Conservation (phyloP, 2,113 vertebrate species). For the Catharus minimus region DNA sequence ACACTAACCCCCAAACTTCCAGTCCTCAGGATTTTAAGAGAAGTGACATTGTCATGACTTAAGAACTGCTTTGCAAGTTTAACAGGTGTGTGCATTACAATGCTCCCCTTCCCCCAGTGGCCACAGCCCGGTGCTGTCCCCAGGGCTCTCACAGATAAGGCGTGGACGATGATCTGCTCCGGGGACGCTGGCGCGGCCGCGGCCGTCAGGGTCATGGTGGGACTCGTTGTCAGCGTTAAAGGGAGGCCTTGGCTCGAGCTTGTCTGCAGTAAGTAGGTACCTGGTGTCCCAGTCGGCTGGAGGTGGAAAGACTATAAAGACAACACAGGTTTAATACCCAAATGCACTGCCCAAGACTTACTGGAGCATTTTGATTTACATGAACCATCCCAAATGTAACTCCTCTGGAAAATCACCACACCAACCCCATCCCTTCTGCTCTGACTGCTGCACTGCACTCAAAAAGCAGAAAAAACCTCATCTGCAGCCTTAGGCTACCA, state of each 20-base stretch:
- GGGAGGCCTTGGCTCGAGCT: slow-evolving; percentile 91
- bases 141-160: slow-evolving; percentile 84
- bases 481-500: neutral
- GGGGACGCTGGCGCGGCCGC: slow-evolving; percentile 87
- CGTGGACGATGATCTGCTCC: slow-evolving; percentile 97
- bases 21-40: neutral
- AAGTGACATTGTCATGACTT: neutral
- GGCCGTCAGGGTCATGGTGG: slow-evolving; percentile 88
- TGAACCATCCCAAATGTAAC: neutral
- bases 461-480: neutral
- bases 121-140: rapidly evolving
- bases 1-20: neutral
- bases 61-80: neutral
- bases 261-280: slow-evolving; percentile 94
- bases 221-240: slow-evolving; percentile 83
- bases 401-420: neutral
- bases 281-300: slow-evolving; percentile 94
- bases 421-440: neutral
- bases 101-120: rapidly evolving
- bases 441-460: neutral
- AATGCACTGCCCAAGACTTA: neutral
- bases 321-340: neutral
- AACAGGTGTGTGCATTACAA: neutral
- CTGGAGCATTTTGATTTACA: neutral
- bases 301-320: slow-evolving; percentile 91